Percentiles rank a stretch among this genome's conserved stretches.
These are phyloP conservation scores for Hydraecia micacea DNA, from an alignment of 2,888 invertebrate species.

Conservation along the genomic window DNA sequence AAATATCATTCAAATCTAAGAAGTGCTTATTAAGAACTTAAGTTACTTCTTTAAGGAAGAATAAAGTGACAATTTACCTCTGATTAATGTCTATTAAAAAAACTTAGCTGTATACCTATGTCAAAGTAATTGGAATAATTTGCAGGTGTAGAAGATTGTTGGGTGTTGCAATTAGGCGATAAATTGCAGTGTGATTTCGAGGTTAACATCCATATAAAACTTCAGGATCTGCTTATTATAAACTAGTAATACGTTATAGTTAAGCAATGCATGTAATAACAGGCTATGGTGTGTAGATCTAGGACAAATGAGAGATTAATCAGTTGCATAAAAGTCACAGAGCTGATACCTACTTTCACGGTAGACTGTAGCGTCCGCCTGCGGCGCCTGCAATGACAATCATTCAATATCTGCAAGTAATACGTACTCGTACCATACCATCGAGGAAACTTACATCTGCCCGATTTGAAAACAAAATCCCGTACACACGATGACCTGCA, in stretches of 20 bases:
- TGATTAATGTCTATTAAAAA: background rate
- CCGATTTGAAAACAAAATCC: too few relatives aligned
- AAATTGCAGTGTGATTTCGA: conserved; percentile 51
- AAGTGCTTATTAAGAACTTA: background rate
- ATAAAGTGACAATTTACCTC: background rate
- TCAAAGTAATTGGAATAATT: conserved; percentile 36
- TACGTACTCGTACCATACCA: background rate
- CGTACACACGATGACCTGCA: too few relatives aligned
- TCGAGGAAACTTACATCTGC: too few relatives aligned
- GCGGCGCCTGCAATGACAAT: background rate
- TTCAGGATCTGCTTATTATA: conserved; percentile 54
- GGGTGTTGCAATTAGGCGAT: conserved; percentile 43
- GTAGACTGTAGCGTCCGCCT: background rate
- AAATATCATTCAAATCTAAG: background rate
- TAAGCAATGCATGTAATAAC: conserved; percentile 33
- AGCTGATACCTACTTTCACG: background rate
- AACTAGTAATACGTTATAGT: conserved; percentile 41
- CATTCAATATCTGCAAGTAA: background rate
- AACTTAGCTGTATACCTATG: conserved; percentile 8
- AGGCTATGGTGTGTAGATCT: conserved; percentile 20
- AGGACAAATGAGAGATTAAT: conserved; percentile 20
- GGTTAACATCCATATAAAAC: conserved; percentile 50
- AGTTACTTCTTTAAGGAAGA: background rate
- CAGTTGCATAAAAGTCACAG: background rate
- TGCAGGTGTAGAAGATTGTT: conserved; percentile 19